Base-by-base conservation (phyloP, 1,140 invertebrate species). In the Cherax quadricarinatus region DNA sequence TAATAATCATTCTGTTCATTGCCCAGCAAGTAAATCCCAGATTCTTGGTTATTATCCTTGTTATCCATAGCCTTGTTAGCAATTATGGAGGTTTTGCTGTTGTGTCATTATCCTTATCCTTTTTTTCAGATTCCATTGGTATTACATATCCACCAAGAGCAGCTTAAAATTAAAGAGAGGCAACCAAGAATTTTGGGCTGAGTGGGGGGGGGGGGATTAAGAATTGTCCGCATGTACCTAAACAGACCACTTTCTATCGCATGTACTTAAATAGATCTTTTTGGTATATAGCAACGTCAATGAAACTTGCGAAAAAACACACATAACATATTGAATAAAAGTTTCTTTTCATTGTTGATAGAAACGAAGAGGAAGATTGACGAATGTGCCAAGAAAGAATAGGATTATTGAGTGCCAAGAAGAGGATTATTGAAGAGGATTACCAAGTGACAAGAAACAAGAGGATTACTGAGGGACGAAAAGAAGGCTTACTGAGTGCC, bases 211-310 rank as follows among this genome's bases (percentile, higher is more conserved):
- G 12, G 53, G 53, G 53, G 53, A 57, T 57, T 7, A 53, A 51
- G 75, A 60, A 53, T 30, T 14, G 18, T 53, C 41, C 70, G 14
- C 24, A 41, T 41, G 53, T 80, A 88, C 30, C 49, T 88, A 60
- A 88, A 80, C 80, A 88, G 21, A 75, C n/a, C 73, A 88, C 78
- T 80, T 78, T 87, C 70, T 79, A 87, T 87, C 24, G 21, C 12
- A 80, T 41, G 53, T 80, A 88, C 30, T n/a, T 88, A 60, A 88
- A 80, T 88, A 88, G 21, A 75, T 24, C 73, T 80, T 78, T 87
- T 48, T 79, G 78, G 78, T 14, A 24, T 7, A 80, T 70, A 70
- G 12, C 53, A 88, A 79, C 51, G 41, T 80, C 75, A 53, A 80
- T 88, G 21, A 62, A 80, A 88, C 30, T 51, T 80, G 80, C 53